phyloP scores from a whole-genome alignment of 2,797 vertebrate genomes.

The Steatocranus sp. region DNA sequence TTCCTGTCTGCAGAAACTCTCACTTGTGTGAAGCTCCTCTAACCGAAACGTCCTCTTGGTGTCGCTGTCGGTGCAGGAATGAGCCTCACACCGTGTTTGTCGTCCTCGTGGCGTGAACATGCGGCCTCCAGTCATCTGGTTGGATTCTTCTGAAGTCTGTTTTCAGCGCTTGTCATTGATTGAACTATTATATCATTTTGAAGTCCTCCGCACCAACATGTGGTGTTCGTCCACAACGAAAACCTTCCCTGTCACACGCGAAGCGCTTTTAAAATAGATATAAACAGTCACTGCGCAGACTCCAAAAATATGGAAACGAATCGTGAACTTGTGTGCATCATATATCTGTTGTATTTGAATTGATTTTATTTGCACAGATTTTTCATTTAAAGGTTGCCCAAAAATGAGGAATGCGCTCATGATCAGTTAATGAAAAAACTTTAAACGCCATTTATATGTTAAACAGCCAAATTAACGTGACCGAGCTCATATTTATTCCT shows the following conservation, averaged over 20 bases:
- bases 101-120: not conserved
- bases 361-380: not conserved
- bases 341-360: not conserved
- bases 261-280: not conserved
- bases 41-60: slow-evolving; percentile 9
- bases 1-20: not conserved
- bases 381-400: not conserved
- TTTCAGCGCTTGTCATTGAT: slow-evolving; percentile 35
- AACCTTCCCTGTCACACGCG: not conserved
- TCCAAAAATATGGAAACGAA: not conserved
- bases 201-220: not conserved
- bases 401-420: not conserved
- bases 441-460: not conserved
- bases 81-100: no score
- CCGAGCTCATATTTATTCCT: not conserved
- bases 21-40: not conserved
- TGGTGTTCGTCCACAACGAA: not conserved
- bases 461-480: not conserved
- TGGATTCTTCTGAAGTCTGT: slow-evolving; percentile 1
- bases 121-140: slow-evolving; percentile 15
- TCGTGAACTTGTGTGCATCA: not conserved
- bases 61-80: slow-evolving; percentile 47
- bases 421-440: not conserved
- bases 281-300: not conserved
- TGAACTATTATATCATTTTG: slow-evolving; percentile 17